phyloP scores from a whole-genome alignment of 2,797 vertebrate species.

The Borostomias antarcticus region DNA sequence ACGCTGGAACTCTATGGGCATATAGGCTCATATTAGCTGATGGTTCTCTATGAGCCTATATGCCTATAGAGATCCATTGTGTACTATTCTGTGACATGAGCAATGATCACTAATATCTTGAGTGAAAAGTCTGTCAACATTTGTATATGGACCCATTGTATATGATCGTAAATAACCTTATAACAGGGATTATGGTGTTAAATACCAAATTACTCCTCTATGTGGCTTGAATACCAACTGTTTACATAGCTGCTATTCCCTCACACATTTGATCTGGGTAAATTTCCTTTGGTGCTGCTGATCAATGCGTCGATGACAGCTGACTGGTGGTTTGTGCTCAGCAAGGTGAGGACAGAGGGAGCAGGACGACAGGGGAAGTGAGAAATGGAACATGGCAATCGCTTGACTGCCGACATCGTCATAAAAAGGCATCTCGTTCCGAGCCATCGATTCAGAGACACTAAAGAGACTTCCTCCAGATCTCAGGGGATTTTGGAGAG shows the following conservation, averaged over 20 bases:
- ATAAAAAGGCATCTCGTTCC: not conserved
- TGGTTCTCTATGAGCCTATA: too few relatives aligned
- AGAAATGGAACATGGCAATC: not conserved
- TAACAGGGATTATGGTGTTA: too few relatives aligned
- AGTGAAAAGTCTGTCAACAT: too few relatives aligned
- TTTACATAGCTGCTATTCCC: conserved; percentile 24
- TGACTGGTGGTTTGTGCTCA: not conserved
- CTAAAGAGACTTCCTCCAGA: too few relatives aligned
- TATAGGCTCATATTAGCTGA: too few relatives aligned
- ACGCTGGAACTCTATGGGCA: too few relatives aligned
- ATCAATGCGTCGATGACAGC: not conserved
- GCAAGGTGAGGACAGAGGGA: not conserved
- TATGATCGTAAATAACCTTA: too few relatives aligned
- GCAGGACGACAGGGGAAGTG: not conserved
- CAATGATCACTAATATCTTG: too few relatives aligned
- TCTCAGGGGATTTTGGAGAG: not conserved
- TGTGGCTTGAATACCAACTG: conserved; percentile 16
- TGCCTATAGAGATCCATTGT: too few relatives aligned
- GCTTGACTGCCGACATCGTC: not conserved
- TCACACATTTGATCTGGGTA: conserved; percentile 10
- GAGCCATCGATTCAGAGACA: not conserved
- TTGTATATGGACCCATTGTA: too few relatives aligned
- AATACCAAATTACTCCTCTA: too few relatives aligned
- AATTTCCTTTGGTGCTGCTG: not conserved
- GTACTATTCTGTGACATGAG: too few relatives aligned